Percentiles rank a stretch among this genome's conserved stretches.
These are phyloP conservation scores for Patagioenas fasciata DNA, from an alignment of 2,113 vertebrate species.

Conservation along the genomic window DNA sequence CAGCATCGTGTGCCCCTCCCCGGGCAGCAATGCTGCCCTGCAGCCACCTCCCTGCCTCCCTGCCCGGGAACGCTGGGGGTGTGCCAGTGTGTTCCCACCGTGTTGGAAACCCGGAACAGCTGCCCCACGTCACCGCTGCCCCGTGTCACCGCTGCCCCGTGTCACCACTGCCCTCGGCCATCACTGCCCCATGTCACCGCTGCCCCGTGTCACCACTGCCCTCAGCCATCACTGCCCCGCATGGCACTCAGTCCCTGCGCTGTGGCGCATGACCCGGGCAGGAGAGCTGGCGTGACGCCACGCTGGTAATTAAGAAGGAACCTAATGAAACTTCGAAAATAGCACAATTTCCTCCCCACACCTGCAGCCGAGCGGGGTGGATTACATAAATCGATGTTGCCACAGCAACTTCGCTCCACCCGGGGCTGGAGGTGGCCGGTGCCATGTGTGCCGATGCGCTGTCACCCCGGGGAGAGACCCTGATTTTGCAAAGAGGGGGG, in stretches of 20 bases:
- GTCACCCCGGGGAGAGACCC: neutral
- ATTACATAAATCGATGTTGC: conserved; percentile 74
- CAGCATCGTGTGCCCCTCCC: neutral
- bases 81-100: too few species aligned
- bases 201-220: too few species aligned
- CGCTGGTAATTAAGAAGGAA: neutral
- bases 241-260: fast-evolving
- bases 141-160: neutral
- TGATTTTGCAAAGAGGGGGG: neutral
- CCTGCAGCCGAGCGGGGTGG: conserved; percentile 64
- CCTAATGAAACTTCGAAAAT: conserved; percentile 42
- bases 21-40: neutral
- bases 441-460: neutral
- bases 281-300: neutral
- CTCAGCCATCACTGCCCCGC: neutral
- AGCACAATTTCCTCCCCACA: conserved; percentile 48
- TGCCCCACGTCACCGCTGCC: too few species aligned
- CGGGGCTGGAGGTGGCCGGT: conserved; percentile 56
- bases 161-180: too few species aligned
- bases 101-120: too few species aligned
- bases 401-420: conserved; percentile 62
- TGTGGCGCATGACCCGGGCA: neutral
- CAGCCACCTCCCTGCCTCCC: neutral
- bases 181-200: neutral
- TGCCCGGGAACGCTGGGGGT: neutral